phyloP scores from a whole-genome alignment of 1,140 invertebrate genomes.

The Bombyx mori region DNA sequence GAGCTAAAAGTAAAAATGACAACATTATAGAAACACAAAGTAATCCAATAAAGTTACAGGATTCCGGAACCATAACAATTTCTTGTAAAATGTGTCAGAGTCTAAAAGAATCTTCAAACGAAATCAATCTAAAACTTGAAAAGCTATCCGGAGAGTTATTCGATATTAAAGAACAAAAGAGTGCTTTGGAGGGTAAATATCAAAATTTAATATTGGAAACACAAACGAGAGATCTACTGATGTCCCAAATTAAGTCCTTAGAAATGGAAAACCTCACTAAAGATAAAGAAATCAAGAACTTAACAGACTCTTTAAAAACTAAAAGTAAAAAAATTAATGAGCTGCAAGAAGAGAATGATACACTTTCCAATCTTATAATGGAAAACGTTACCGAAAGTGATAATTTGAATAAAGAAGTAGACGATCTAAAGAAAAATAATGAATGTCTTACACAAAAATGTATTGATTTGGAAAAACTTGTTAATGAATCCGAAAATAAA shows the following conservation, averaged over 20 bases:
- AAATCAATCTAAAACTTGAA: constrained; percentile 25
- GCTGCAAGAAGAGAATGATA: constrained; percentile 55
- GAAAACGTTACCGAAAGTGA: constrained; percentile 50
- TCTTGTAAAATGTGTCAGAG: constrained; percentile 10
- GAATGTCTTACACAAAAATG: constrained; percentile 26
- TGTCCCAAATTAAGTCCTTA: constrained; percentile 32
- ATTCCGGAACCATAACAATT: too few species aligned
- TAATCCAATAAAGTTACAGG: too few species aligned
- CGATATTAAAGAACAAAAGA: constrained; percentile 28
- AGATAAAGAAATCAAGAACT: constrained; percentile 28
- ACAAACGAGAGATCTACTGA: constrained; percentile 29
- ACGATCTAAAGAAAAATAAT: constrained; percentile 29
- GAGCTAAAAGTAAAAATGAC: constrained; percentile 13
- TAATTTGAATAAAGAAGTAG: constrained; percentile 40
- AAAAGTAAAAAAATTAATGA: constrained; percentile 30
- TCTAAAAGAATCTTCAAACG: constrained; percentile 14
- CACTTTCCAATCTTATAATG: constrained; percentile 52
- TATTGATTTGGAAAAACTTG: constrained; percentile 20
- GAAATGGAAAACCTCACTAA: constrained; percentile 38
- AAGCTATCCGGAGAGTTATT: constrained; percentile 31
- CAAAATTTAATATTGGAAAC: constrained; percentile 34
- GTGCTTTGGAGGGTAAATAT: constrained; percentile 37
- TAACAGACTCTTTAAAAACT: constrained; percentile 23
- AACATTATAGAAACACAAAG: neutral
- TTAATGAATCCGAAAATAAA: constrained; percentile 2